Conservation (phyloP, 2,888 invertebrate genomes). For the Agriopis marginaria region DNA sequence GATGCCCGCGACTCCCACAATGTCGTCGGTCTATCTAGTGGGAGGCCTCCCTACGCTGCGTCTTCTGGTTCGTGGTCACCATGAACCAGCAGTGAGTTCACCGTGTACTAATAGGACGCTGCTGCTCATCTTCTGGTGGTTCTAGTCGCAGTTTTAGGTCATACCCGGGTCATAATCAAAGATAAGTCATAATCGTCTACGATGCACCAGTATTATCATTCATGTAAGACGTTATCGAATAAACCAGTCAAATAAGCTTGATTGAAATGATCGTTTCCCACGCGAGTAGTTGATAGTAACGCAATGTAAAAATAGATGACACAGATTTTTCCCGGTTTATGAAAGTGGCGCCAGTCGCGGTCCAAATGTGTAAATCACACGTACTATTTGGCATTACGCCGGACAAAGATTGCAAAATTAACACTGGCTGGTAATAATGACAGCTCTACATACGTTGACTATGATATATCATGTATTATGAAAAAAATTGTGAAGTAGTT, state of each 20-base stretch:
- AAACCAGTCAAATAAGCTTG: conserved; percentile 43
- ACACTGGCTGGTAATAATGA: conserved; percentile 29
- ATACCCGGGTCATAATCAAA: too few species aligned
- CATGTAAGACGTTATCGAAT: conserved; percentile 33
- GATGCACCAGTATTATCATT: neutral
- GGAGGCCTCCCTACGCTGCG: too few species aligned
- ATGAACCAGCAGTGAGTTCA: too few species aligned
- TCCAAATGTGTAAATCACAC: conserved; percentile 73
- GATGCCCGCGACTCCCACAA: too few species aligned
- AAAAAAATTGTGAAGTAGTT: conserved; percentile 1
- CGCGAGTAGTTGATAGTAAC: conserved; percentile 49
- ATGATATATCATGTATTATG: neutral
- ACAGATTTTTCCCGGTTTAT: conserved; percentile 63
- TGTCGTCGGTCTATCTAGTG: too few species aligned
- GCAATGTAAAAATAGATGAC: conserved; percentile 63
- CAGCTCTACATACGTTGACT: conserved; percentile 8
- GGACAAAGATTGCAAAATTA: conserved; percentile 56
- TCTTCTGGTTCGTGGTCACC: too few species aligned
- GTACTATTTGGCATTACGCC: conserved; percentile 73
- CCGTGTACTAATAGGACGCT: too few species aligned
- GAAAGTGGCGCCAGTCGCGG: conserved; percentile 70
- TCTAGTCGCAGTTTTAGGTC: too few species aligned
- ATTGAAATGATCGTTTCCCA: conserved; percentile 41
- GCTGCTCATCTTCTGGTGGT: too few species aligned
- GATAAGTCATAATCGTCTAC: conserved; percentile 16